Base-by-base conservation (phyloP, 2,113 vertebrate genomes). In the Oreochromis niloticus region DNA sequence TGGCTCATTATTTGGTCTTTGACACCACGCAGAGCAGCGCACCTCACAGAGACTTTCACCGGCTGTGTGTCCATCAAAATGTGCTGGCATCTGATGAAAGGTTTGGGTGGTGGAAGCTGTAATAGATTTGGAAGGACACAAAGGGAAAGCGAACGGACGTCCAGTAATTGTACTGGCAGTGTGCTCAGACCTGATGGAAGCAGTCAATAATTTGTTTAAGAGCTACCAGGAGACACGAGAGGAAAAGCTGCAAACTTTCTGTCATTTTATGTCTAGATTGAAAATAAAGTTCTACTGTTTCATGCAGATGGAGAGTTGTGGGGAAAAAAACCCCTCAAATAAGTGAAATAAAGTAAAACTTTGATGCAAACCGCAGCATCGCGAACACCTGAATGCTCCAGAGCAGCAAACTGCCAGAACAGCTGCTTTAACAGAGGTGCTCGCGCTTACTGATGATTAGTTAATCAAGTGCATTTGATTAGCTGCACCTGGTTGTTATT, bases 1-100 rank as follows among this genome's bases (percentile, higher is more conserved):
- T 6, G 32, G 56, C 88, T 93, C 75, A 90, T 94, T 92, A 92
- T 90, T 85, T 87, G 85, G 36, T 68, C 68, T 32, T 59, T 56
- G 57, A n/a, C 59, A 63, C 30, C 78, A 78, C 11, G 16, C 78
- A 10, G 82, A 87, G 87, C 56, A 46, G 9, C 7, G 14, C 22
- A 32, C 30, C 34, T 66, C 82, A 7, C 86, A 81, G 56, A 48
- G 61, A 52, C 34, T 43, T 85, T 85, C 61, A 89, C 87, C 27
- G 68, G 54, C 81, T 5, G 22, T 9, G 2, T 32, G 59, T 83
- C 90, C 63, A 43, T 85, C 88, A 71, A 27, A 83, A 73, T 32
- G 54, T 17, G 59, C 82, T 83, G 84, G 87, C 78, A 56, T 86
- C 68, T n/a, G 50, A 87, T n/a, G 55, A 90, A 90, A 81, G 56